Base-by-base conservation (phyloP, 2,888 invertebrate genomes). In the Campaea margaritaria region DNA sequence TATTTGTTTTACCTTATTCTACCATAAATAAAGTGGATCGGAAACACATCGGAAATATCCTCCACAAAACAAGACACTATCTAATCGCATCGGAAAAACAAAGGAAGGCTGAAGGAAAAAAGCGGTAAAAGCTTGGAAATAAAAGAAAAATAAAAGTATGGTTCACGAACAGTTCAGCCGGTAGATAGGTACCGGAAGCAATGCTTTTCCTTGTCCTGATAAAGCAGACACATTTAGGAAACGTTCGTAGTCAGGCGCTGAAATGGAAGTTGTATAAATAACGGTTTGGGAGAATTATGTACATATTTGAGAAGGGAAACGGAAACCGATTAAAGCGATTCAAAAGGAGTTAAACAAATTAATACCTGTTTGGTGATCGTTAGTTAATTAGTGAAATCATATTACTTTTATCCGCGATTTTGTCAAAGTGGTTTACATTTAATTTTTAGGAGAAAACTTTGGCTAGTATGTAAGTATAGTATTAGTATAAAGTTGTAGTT, bases 201-300 rank as follows among this genome's bases (percentile, higher is more conserved):
- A 86, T 91, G 84, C 79, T 81, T 91, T 87, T 82, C 85, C 84
- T 70, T 67, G 65, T 47, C 79, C 81, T 62, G 87, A 90, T 90
- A 90, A 82, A 82, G 82, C 72, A 88, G 91, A 89, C 90, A 89
- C 83, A 86, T 65, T 62, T 69, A 83, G 91, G 91, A 91, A 91
- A 83, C 75, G 77, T 74, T 74, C 42, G 46, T 63, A 64, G 75
- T 73, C 75, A 76, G 69, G 71, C 67, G 77, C 66, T 75, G 80
- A 83, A 82, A 83, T 76, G 85, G 76, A 83, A 83, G 82, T 88
- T 85, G 78, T 84, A 87, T 83, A 82, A 81, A 84, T 79, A 85
- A 83, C 31, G 75, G 69, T 58, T 65, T 71, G 76, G 76, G 75
- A 9, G 21, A 13, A 14, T 28, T 31, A 13, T 31, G 21, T 21